A percentile compares a stretch with the other conserved stretches of the same genome.
These are phyloP conservation scores for Typhlomys cinereus DNA, from an alignment of 2,113 vertebrate species.

Conservation along the genomic window DNA sequence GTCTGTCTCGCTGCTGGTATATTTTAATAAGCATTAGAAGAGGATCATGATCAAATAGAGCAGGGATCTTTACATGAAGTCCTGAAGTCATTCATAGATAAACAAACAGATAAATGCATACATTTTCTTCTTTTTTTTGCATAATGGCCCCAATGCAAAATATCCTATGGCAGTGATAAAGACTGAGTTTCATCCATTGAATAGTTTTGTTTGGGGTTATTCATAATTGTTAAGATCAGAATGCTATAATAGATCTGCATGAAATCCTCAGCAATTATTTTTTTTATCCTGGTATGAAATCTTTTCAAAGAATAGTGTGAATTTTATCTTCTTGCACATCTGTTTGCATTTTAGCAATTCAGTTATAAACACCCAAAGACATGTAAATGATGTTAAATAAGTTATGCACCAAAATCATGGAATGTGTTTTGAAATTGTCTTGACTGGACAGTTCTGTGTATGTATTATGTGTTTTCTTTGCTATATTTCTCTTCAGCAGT, in stretches of 20 bases:
- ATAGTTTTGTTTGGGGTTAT: neutral
- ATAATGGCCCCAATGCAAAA: neutral
- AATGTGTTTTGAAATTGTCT: neutral
- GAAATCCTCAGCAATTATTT: neutral
- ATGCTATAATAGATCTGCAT: neutral
- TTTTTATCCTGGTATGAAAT: neutral
- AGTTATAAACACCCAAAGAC: neutral
- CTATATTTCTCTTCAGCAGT: neutral
- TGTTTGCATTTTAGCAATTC: conserved; percentile 3
- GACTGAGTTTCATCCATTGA: neutral
- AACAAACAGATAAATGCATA: accelerated
- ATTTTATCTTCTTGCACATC: neutral
- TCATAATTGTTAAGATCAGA: conserved; percentile 17
- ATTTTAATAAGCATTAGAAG: conserved; percentile 51
- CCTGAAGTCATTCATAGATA: accelerated
- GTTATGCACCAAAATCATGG: neutral
- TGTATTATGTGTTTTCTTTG: neutral
- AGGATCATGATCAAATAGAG: conserved; percentile 52
- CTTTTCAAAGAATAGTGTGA: neutral
- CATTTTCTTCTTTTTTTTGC: neutral
- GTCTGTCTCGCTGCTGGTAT: conserved; percentile 57
- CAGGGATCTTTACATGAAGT: neutral
- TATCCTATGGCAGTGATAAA: neutral
- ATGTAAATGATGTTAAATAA: neutral
- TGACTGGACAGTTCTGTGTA: neutral